Evolutionary conservation across 2,113 vertebrate genomes (phyloP), one percentile per base, ranked within the genome.

Genomic region (Zeus faber): DNA sequence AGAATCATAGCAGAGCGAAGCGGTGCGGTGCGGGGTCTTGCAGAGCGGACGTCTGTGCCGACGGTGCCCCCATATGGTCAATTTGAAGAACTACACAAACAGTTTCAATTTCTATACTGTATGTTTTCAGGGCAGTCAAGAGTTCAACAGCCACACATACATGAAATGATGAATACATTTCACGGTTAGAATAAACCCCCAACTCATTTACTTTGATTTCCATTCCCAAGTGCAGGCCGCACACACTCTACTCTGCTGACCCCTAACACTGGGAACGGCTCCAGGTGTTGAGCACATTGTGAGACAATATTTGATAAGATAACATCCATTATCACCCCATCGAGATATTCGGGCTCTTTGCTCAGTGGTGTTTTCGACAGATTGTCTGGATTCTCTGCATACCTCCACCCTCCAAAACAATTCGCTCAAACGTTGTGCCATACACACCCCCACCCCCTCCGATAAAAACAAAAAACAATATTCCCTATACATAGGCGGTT

Each of bases 61-160:
- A 70, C 60, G 64, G 75, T 74, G 79, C 87, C 87, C 80, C 77
- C 88, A 65, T 27, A 77, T 87, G 89, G 85, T 58, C 35, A 44
- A 33, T 8, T 29, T n/a, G 13, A 46, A 65, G 50, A 68, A 68
- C 61, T 78, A 33, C 31, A 33, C 81, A 85, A 2, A 16, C n/a
- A 27, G 9, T 6, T 57, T 17, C 16, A 31, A 2, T 2, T 16
- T n/a, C n/a, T n/a, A n/a, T n/a, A n/a, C n/a, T n/a, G n/a, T n/a
- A n/a, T n/a, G n/a, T n/a, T n/a, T n/a, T n/a, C n/a, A n/a, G n/a
- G n/a, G n/a, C n/a, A n/a, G n/a, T n/a, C n/a, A n/a, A n/a, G n/a
- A n/a, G n/a, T n/a, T n/a, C n/a, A n/a, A n/a, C n/a, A n/a, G n/a
- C n/a, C n/a, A n/a, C n/a, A n/a, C n/a, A n/a, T n/a, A n/a, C n/a